A percentile compares a stretch with the other conserved stretches of the same genome.
Conservation (phyloP, 2,797 vertebrate species). For the Danio kyathit region DNA sequence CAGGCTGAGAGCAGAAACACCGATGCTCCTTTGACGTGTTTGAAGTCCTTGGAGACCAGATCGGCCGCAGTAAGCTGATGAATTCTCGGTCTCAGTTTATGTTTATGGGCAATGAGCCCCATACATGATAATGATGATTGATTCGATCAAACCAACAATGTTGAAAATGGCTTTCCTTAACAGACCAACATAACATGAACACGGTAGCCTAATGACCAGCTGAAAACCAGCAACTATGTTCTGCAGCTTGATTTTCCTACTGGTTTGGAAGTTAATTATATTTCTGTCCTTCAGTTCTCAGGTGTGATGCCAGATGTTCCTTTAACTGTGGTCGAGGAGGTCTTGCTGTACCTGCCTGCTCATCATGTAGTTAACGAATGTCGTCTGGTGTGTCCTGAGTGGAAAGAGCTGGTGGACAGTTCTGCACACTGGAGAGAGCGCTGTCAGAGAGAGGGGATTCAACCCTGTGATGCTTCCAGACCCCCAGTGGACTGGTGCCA, state of each 20-base stretch:
- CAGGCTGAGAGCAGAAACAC: not conserved
- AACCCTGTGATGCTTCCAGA: conserved; percentile 50
- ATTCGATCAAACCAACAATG: not conserved
- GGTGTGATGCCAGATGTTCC: conserved; percentile 68
- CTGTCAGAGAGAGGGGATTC: conserved; percentile 82
- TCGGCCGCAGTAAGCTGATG: not conserved
- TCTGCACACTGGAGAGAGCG: conserved; percentile 86
- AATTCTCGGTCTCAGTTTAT: not conserved
- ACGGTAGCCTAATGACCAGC: not conserved
- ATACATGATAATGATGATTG: no score
- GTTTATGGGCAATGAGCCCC: no score
- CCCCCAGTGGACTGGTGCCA: conserved; percentile 78
- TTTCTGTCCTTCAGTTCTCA: not conserved
- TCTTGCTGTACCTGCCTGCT: conserved; percentile 83
- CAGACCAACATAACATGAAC: not conserved
- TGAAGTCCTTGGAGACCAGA: not conserved
- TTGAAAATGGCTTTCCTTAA: not conserved
- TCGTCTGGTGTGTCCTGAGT: conserved; percentile 83
- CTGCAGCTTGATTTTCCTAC: not conserved
- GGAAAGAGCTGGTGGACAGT: conserved; percentile 85
- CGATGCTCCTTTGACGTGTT: not conserved
- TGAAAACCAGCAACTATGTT: not conserved
- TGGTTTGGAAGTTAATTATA: not conserved
- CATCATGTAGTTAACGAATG: conserved; percentile 79
- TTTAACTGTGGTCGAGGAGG: conserved; percentile 82